These are phyloP conservation scores for Camponotus pennsylvanicus DNA, from an alignment of 1,140 invertebrate genomes.

Conservation along the genomic window DNA sequence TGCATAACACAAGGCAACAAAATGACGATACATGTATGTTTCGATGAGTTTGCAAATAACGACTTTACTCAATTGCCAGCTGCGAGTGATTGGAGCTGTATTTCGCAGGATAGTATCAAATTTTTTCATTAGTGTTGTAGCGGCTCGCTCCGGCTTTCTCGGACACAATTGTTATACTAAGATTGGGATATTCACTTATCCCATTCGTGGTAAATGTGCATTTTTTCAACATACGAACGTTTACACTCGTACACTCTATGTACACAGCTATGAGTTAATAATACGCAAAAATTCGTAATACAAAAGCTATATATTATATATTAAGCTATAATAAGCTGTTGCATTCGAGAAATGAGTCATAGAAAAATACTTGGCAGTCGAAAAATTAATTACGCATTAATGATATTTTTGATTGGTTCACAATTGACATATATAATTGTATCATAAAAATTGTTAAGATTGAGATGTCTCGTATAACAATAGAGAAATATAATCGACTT, in stretches of 20 bases:
- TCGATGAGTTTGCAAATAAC: conserved; percentile 25
- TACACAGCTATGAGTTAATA: conserved; percentile 24
- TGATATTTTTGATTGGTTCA: conserved; percentile 21
- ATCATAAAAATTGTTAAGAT: not conserved
- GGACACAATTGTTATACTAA: not conserved
- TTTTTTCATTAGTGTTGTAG: conserved; percentile 84
- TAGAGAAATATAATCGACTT: not conserved
- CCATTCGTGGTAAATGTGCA: not conserved
- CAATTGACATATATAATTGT: conserved; percentile 18
- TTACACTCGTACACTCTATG: conserved; percentile 12
- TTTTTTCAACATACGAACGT: conserved; percentile 11
- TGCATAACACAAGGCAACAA: conserved; percentile 11
- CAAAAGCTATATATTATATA: conserved; percentile 43
- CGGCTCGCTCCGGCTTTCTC: conserved; percentile 83
- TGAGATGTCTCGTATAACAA: not conserved
- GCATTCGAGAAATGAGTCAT: conserved; percentile 44
- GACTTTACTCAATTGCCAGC: conserved; percentile 82
- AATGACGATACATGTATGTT: conserved; percentile 7
- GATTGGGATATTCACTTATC: conserved; percentile 6
- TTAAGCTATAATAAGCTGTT: conserved; percentile 73
- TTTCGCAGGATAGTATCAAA: conserved; percentile 77
- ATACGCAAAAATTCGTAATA: conserved; percentile 41
- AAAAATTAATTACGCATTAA: conserved; percentile 48
- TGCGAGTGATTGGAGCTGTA: conserved; percentile 85
- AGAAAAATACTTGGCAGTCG: conserved; percentile 68